These are phyloP conservation scores for Lepeophtheirus nordmannii DNA, from an alignment of 2,888 invertebrate genomes.

Conservation along the genomic window DNA sequence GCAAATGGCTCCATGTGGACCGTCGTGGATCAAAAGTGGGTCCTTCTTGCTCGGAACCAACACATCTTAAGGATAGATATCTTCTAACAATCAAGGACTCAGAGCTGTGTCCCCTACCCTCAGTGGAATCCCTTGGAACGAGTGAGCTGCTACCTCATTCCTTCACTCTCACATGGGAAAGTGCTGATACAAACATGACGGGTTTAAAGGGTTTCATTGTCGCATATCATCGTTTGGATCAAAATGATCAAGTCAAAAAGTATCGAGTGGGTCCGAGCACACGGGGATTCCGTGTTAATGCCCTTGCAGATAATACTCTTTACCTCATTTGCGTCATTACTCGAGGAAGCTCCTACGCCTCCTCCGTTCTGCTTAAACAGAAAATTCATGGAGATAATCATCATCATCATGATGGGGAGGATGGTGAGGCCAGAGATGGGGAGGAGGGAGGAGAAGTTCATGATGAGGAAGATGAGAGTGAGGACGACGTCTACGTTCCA, in stretches of 20 bases:
- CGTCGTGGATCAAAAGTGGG: slow-evolving; percentile 10
- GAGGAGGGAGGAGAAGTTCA: slow-evolving; percentile 58
- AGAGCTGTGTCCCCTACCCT: slow-evolving; percentile 16
- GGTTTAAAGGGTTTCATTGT: slow-evolving; percentile 22
- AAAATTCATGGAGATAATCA: no score
- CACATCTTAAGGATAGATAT: background rate
- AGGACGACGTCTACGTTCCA: slow-evolving; percentile 22
- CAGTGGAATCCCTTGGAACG: slow-evolving; percentile 5
- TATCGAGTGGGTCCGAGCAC: slow-evolving; percentile 8
- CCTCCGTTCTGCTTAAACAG: no score
- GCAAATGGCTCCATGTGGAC: slow-evolving; percentile 14
- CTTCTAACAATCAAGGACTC: slow-evolving; percentile 17
- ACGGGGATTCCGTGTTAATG: slow-evolving; percentile 8
- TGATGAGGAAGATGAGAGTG: slow-evolving; percentile 29
- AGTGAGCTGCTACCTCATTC: background rate
- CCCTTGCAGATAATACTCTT: background rate
- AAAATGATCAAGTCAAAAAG: slow-evolving; percentile 23
- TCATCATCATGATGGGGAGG: background rate
- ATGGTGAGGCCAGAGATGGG: background rate
- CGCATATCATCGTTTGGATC: slow-evolving; percentile 22
- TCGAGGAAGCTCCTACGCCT: slow-evolving; percentile 7
- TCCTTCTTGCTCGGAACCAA: slow-evolving; percentile 8
- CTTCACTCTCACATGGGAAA: slow-evolving; percentile 17
- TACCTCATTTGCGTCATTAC: slow-evolving; percentile 17
- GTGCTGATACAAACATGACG: slow-evolving; percentile 20